These are phyloP conservation scores for Brachionus manjavacas DNA, from an alignment of 1,140 invertebrate species.

Conservation along the genomic window DNA sequence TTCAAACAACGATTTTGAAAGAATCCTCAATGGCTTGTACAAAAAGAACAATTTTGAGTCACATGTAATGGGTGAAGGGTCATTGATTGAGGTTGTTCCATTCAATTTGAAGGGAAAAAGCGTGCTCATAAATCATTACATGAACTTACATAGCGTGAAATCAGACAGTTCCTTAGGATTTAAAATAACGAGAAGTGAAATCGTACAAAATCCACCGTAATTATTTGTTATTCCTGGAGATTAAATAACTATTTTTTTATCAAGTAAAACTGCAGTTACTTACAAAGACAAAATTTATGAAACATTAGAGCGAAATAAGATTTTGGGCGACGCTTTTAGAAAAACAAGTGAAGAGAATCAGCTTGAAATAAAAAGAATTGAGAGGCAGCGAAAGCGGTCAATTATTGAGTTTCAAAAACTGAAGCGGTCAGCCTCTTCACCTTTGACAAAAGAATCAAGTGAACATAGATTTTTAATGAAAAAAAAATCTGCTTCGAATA, in stretches of 20 bases:
- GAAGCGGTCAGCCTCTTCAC: neutral
- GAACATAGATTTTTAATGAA: neutral
- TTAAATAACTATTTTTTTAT: neutral
- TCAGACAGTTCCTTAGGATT: neutral
- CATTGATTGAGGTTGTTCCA: neutral
- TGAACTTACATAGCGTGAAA: constrained; percentile 29
- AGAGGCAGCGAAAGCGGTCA: neutral
- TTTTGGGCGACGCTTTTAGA: neutral
- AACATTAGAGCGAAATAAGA: neutral
- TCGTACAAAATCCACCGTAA: constrained; percentile 27
- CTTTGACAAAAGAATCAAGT: neutral
- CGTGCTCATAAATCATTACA: constrained; percentile 7
- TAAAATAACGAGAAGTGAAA: constrained; percentile 42
- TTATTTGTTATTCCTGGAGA: neutral
- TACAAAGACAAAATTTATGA: constrained; percentile 4
- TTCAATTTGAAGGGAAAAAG: constrained; percentile 38
- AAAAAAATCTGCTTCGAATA: constrained; percentile 2
- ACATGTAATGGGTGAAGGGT: constrained; percentile 20
- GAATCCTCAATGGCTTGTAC: neutral
- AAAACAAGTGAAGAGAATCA: neutral
- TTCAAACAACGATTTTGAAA: neutral
- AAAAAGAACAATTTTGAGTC: constrained; percentile 20
- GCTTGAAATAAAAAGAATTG: neutral
- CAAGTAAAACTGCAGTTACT: constrained; percentile 6
- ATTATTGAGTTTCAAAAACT: neutral